These are phyloP conservation scores for Subacronicta megacephala DNA, from an alignment of 2,888 invertebrate species.

Conservation along the genomic window DNA sequence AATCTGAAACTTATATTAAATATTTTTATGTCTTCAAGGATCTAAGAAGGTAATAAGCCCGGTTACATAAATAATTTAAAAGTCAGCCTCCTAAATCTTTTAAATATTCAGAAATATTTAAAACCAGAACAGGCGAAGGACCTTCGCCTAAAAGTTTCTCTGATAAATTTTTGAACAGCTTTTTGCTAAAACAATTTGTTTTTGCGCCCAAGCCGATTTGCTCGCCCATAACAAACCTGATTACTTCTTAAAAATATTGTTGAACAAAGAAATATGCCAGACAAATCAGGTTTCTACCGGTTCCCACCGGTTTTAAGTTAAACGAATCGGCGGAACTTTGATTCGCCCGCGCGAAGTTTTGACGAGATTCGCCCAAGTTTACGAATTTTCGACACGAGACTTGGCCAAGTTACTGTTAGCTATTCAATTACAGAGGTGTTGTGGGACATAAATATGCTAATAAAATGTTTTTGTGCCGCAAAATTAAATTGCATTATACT, in stretches of 20 bases:
- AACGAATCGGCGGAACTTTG: conserved; percentile 64
- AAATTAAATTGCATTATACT: conserved; percentile 2
- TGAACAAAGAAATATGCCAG: conserved; percentile 64
- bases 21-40: background rate
- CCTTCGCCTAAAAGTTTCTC: conserved; percentile 39
- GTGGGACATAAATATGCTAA: conserved; percentile 49
- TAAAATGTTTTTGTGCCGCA: conserved; percentile 12
- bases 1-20: background rate
- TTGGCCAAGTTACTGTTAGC: conserved; percentile 48
- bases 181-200: conserved; percentile 53
- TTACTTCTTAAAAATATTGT: conserved; percentile 64
- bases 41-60: background rate
- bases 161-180: conserved; percentile 50
- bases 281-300: conserved; percentile 60
- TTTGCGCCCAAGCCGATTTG: conserved; percentile 41
- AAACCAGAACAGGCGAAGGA: conserved; percentile 28
- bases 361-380: conserved; percentile 62
- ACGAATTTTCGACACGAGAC: conserved; percentile 42
- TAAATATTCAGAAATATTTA: conserved; percentile 48
- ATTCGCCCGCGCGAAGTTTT: conserved; percentile 61
- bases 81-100: conserved; percentile 14
- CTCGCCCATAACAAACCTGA: conserved; percentile 62
- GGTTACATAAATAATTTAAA: conserved; percentile 8
- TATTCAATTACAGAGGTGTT: conserved; percentile 57
- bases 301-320: conserved; percentile 54